Evolutionary conservation across 2,797 vertebrate species (phyloP).

Genomic region (Nothura maculosa): DNA sequence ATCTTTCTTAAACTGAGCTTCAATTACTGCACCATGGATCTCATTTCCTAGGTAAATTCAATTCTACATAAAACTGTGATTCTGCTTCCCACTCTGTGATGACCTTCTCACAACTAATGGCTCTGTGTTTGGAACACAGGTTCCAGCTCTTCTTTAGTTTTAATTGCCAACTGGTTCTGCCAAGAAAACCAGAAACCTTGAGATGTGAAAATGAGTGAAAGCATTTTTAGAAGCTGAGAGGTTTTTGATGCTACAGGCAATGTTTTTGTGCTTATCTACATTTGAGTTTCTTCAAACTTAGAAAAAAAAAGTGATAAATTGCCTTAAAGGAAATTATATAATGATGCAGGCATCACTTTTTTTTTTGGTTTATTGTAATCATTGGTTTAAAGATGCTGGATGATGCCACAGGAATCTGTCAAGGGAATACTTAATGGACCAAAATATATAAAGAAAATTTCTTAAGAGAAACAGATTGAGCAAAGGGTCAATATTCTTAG

Average conservation of each 20-base stretch:
- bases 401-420: background rate
- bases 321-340: background rate
- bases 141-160: background rate
- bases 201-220: constrained; percentile 2
- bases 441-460: background rate
- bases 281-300: background rate
- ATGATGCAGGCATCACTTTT: background rate
- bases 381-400: background rate
- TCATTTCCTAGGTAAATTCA: background rate
- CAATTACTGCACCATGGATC: background rate
- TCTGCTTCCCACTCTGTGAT: background rate
- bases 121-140: background rate
- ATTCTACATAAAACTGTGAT: background rate
- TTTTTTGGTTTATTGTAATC: background rate
- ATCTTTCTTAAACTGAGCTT: background rate
- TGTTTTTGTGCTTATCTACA: background rate
- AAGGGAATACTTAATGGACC: background rate
- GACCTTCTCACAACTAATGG: background rate
- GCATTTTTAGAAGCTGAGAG: background rate
- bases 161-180: background rate
- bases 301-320: background rate
- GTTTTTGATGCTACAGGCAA: background rate
- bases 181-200: background rate
- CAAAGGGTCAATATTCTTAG: background rate
- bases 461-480: background rate